Percentiles rank a stretch among this genome's conserved stretches.
phyloP scores from a whole-genome alignment of 2,888 invertebrate genomes.

The Heliothis peltigera region DNA sequence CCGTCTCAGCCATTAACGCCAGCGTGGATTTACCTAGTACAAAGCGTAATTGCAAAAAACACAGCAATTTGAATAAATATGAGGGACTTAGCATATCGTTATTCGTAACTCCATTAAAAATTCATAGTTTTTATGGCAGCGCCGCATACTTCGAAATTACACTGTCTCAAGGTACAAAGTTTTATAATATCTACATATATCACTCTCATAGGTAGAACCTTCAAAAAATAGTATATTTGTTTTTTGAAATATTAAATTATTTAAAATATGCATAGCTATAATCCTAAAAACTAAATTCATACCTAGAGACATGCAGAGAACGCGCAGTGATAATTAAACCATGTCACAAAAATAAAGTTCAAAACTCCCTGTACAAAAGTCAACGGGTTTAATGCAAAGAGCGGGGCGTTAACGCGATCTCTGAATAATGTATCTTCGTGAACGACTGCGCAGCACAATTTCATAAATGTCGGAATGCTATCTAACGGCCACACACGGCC shows the following conservation, averaged over 20 bases:
- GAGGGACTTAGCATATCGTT: constrained; percentile 72
- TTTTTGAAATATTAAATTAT: too few relatives aligned
- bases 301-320: not conserved
- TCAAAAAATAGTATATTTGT: not conserved
- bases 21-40: constrained; percentile 38
- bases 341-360: constrained; percentile 32
- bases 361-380: constrained; percentile 10
- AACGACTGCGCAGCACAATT: constrained; percentile 48
- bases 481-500: constrained; percentile 34
- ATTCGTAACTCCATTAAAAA: constrained; percentile 70
- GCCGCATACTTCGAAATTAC: constrained; percentile 8
- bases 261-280: not conserved
- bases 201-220: not conserved
- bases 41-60: constrained; percentile 66
- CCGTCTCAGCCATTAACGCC: constrained; percentile 39
- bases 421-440: constrained; percentile 54
- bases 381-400: constrained; percentile 12
- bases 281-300: not conserved
- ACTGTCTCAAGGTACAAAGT: constrained; percentile 11
- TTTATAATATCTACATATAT: not conserved
- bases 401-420: constrained; percentile 20
- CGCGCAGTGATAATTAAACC: constrained; percentile 19
- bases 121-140: constrained; percentile 65
- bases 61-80: constrained; percentile 75
- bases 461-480: constrained; percentile 54